Evolutionary conservation across 2,797 vertebrate genomes (phyloP).

Genomic region (Steatocranus sp.): DNA sequence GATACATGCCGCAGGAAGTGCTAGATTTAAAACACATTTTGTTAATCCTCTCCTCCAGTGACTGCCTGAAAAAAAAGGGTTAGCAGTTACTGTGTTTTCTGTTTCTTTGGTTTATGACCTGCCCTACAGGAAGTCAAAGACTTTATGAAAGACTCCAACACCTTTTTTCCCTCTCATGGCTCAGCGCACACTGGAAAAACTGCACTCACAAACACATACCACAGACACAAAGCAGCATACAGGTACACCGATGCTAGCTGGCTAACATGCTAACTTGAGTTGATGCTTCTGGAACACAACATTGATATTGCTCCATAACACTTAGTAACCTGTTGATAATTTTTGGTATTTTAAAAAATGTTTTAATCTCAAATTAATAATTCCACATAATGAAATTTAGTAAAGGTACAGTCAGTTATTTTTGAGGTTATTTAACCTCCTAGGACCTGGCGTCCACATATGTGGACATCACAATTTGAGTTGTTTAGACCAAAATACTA

Average conservation of each 20-base stretch:
- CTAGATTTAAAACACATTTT: neutral
- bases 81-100: neutral
- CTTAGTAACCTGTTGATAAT: neutral
- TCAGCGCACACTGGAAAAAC: neutral
- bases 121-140: neutral
- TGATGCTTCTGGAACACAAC: neutral
- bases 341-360: neutral
- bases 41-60: neutral
- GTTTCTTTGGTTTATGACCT: neutral
- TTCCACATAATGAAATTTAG: neutral
- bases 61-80: neutral
- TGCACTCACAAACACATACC: neutral
- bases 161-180: neutral
- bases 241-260: neutral
- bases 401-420: neutral
- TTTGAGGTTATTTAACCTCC: neutral
- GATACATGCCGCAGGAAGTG: neutral
- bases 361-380: neutral
- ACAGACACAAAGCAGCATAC: neutral
- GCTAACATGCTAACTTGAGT: neutral
- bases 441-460: no score
- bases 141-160: neutral
- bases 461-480: no score
- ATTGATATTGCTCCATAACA: neutral
- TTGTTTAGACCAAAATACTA: no score